Percentiles rank a stretch among this genome's conserved stretches.
These are phyloP conservation scores for Sarcophaga caerulescens DNA, from an alignment of 2,888 invertebrate species.

Conservation along the genomic window DNA sequence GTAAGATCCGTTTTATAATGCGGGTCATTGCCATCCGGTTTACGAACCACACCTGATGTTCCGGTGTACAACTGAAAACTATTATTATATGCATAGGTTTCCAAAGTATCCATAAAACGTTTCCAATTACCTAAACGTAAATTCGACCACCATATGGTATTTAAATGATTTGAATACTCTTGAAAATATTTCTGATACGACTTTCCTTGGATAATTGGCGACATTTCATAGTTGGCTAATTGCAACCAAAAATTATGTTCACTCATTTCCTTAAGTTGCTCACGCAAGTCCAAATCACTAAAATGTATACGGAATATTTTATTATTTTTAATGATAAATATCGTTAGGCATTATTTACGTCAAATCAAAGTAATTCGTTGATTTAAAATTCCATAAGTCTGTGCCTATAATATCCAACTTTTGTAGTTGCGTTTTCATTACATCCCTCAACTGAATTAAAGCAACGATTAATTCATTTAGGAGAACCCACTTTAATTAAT, in stretches of 20 bases:
- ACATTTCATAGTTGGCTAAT: constrained; percentile 44
- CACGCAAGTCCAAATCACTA: constrained; percentile 1
- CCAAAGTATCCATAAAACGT: constrained; percentile 49
- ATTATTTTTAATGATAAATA: neutral
- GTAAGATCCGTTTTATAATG: neutral
- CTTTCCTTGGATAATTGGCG: constrained; percentile 43
- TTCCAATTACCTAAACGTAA: constrained; percentile 66
- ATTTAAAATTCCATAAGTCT: constrained; percentile 19
- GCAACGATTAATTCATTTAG: no score
- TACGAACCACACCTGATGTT: constrained; percentile 36
- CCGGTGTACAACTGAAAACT: constrained; percentile 58
- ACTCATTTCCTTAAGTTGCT: neutral
- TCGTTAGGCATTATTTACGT: constrained; percentile 7
- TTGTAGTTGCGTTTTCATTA: constrained; percentile 21
- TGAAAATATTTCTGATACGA: constrained; percentile 21
- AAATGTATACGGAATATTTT: neutral
- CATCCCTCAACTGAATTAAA: constrained; percentile 25
- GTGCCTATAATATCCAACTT: neutral
- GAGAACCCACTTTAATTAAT: no score
- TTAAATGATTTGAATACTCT: constrained; percentile 46
- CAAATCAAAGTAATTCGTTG: constrained; percentile 1
- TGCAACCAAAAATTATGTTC: constrained; percentile 39
- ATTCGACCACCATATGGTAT: constrained; percentile 65
- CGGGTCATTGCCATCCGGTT: neutral
- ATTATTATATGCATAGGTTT: constrained; percentile 46